A percentile compares a stretch with the other conserved stretches of the same genome.
These are phyloP conservation scores for Conger conger DNA, from an alignment of 2,113 vertebrate genomes.

Conservation along the genomic window DNA sequence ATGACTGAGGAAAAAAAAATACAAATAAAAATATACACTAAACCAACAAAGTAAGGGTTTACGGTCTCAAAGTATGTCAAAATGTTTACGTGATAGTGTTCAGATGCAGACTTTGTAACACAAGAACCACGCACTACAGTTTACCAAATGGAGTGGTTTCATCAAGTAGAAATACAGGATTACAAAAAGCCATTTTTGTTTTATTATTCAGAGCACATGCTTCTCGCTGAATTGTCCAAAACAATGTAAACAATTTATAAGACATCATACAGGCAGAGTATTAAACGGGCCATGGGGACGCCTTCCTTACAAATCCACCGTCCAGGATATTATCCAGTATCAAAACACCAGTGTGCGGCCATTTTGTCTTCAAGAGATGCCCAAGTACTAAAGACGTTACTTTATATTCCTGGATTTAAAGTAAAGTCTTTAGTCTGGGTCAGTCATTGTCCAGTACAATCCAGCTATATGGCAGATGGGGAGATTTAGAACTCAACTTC, in stretches of 20 bases:
- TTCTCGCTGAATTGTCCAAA: constrained; percentile 2
- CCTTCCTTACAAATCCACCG: background rate
- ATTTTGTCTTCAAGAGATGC: background rate
- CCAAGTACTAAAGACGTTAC: background rate
- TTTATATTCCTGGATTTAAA: constrained; percentile 1
- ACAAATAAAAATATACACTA: constrained; percentile 36
- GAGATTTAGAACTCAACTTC: background rate
- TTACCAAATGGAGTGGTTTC: constrained; percentile 46
- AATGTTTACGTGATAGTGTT: constrained; percentile 25
- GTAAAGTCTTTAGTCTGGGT: background rate
- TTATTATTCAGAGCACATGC: constrained; percentile 11
- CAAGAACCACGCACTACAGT: constrained; percentile 33
- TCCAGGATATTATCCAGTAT: background rate
- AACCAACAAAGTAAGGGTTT: background rate
- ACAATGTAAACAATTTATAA: constrained; percentile 15
- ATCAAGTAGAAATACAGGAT: constrained; percentile 50
- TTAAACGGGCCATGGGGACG: background rate
- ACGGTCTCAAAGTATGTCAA: constrained; percentile 16
- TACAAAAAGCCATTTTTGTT: constrained; percentile 42
- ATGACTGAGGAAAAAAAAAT: constrained; percentile 51
- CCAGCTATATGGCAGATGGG: background rate
- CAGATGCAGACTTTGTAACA: constrained; percentile 16
- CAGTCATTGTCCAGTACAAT: background rate
- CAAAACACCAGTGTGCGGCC: background rate
- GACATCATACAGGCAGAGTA: constrained; percentile 7